Conservation (phyloP, 1,140 invertebrate species). For the Drosophila pectinifera region DNA sequence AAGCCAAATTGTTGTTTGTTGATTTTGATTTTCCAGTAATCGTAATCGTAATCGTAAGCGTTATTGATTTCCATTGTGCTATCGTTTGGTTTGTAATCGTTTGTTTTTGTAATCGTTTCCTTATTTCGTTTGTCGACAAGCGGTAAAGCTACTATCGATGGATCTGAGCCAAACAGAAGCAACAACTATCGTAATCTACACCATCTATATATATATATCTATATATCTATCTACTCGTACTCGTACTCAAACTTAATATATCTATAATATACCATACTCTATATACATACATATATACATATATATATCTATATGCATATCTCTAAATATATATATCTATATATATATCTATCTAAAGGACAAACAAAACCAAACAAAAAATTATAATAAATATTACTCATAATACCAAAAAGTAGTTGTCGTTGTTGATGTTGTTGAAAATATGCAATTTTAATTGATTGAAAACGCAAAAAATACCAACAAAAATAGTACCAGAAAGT, state of each 20-base stretch:
- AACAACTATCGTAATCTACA: constrained; percentile 49
- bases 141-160: constrained; percentile 18
- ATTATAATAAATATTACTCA: constrained; percentile 75
- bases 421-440: constrained; percentile 83
- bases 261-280: constrained; percentile 52
- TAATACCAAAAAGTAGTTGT: constrained; percentile 83
- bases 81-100: constrained; percentile 30
- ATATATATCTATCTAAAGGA: constrained; percentile 56
- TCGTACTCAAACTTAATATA: constrained; percentile 54
- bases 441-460: constrained; percentile 81
- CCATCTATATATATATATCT: constrained; percentile 50
- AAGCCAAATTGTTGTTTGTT: constrained; percentile 31
- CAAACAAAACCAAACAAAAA: constrained; percentile 41
- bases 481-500: constrained; percentile 41
- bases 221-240: constrained; percentile 37
- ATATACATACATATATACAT: constrained; percentile 59
- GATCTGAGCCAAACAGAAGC: constrained; percentile 31
- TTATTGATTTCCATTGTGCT: constrained; percentile 16
- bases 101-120: constrained; percentile 16
- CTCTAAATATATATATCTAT: constrained; percentile 50
- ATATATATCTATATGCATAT: constrained; percentile 52
- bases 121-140: constrained; percentile 21
- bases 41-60: constrained; percentile 35
- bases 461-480: constrained; percentile 61
- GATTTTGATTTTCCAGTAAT: constrained; percentile 16